Evolutionary conservation across 2,797 vertebrate species (phyloP), one percentile per base, ranked within the genome.

Genomic region (Tamandua tetradactyla): DNA sequence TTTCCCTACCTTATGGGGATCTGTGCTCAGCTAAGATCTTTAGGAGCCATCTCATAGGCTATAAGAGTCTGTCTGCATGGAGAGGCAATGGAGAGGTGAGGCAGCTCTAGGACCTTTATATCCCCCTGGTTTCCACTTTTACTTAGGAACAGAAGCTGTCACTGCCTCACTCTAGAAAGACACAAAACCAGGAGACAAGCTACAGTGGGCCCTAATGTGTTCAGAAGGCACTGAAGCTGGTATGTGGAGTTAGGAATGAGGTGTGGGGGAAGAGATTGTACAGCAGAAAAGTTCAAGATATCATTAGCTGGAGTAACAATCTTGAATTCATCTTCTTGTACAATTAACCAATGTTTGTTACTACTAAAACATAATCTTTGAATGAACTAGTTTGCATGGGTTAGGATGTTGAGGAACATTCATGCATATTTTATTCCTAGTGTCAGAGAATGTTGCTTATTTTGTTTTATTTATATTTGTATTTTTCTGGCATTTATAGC

Each of bases 151-250:
- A 89, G 66, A 78, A 88, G 66, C 79, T 35, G 92, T 93, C 96
- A 97, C 95, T 95, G 84, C 30, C 92, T 94, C 97, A 86, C 93
- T 78, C 79, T 97, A 96, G 96, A 97, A 97, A 98, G 92, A 40
- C 8, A 0, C 68, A 97, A 97, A 98, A 96, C 96, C 94, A 97
- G 91, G 88, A 97, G 95, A 96, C 89, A 97, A 94, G 92, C 95
- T 97, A 91, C 37, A 97, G 94, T 95, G 96, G 89, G 87, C 37
- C 72, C 80, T 93, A 95, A 95, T 97, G 86, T 97, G 89, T 66
- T 96, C 93, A 97, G 95, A 95, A 96, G 88, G 94, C 94, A 80
- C 32, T 0, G 1, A 96, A 95, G 80, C 74, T 97, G 71, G 82
- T 91, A 82, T 82, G 72, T 95, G 82, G 71, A 95, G 74, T 96